Base-by-base conservation (phyloP, 2,888 invertebrate genomes). In the Mesorhabditis sp. region DNA sequence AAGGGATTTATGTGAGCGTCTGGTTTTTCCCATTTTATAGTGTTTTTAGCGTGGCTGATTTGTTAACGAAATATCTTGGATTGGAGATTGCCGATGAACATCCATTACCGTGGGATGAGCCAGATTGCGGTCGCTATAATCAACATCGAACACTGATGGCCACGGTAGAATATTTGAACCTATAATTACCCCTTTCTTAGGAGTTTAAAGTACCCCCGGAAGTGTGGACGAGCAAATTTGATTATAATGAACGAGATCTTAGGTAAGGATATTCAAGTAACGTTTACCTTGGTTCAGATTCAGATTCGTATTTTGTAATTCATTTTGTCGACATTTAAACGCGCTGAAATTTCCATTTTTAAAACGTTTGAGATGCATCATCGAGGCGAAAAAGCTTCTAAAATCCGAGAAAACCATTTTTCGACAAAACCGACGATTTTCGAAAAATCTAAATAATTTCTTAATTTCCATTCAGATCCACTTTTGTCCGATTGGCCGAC, bases 61-160 rank as follows among this genome's bases (percentile, higher is more conserved):
- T 91, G 70, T 86, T 92, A 70, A 89, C 90, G 3, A 90, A 90
- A 45, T 89, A 89, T 67, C 90, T 92, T 74, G 90, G 90, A 5
- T 88, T 92, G 66, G 88, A 89, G 5, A 86, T 87, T 13, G 88
- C 88, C 4, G 88, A 88, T 13, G 90, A 91, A 81, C 91, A 92
- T 79, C 89, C 90, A 63, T 86, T 92, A 74, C 92, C 92, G 4
- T 92, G 92, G 92, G 90, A 91, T 83, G 92, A 92, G 28, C 92
- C 92, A 0, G 87, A 89, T 6, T 92, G 92, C 81, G 87, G 72
- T 43, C 71, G 72, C 42, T 68, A 71, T 42, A 72, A 74, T 62
- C 62, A 44, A 45, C 65, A 72, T 3, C 68, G 71, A 41, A 61
- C 70, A 4, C 64, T 67, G 0, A 67, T 72, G 10, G 70, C 71